A percentile compares a stretch with the other conserved stretches of the same genome.
Evolutionary conservation across 1,140 invertebrate species (phyloP).

Genomic region (Tribolium madens): DNA sequence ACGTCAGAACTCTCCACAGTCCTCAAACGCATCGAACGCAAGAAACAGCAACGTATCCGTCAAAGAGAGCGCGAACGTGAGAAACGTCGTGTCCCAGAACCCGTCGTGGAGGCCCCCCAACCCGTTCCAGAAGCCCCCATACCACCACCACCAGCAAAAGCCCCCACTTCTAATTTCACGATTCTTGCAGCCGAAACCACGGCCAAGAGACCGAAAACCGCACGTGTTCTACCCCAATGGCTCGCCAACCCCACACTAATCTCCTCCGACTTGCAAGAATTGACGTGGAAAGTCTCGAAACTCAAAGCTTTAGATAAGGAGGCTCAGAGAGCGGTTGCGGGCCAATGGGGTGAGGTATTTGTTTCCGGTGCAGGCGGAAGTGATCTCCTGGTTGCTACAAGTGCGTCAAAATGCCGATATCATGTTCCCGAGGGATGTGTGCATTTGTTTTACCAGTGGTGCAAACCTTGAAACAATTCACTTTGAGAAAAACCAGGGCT

Average conservation of each 20-base stretch:
- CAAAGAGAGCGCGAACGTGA: constrained; percentile 53
- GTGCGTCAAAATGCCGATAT: constrained; percentile 70
- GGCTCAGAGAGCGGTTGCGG: constrained; percentile 75
- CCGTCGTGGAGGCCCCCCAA: constrained; percentile 50
- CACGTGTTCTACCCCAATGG: constrained; percentile 87
- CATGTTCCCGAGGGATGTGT: constrained; percentile 87
- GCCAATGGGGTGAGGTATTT: constrained; percentile 82
- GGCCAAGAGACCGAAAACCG: constrained; percentile 58
- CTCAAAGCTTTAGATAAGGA: constrained; percentile 72
- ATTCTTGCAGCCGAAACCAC: constrained; percentile 57
- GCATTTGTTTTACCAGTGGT: constrained; percentile 95
- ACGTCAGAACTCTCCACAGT: constrained; percentile 56
- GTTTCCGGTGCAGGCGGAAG: constrained; percentile 88
- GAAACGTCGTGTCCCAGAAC: constrained; percentile 44
- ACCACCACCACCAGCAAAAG: no score
- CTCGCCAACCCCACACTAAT: constrained; percentile 83
- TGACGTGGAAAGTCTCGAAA: constrained; percentile 71
- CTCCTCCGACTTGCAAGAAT: constrained; percentile 75
- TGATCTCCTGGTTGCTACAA: constrained; percentile 85
- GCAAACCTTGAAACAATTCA: constrained; percentile 73
- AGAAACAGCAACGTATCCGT: constrained; percentile 55
- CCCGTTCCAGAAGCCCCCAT: not conserved
- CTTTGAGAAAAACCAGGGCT: constrained; percentile 78
- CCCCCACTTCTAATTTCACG: constrained; percentile 56
- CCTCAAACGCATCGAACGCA: constrained; percentile 58